phyloP scores from a whole-genome alignment of 2,797 vertebrate genomes.

The Ambastaia sidthimunki region DNA sequence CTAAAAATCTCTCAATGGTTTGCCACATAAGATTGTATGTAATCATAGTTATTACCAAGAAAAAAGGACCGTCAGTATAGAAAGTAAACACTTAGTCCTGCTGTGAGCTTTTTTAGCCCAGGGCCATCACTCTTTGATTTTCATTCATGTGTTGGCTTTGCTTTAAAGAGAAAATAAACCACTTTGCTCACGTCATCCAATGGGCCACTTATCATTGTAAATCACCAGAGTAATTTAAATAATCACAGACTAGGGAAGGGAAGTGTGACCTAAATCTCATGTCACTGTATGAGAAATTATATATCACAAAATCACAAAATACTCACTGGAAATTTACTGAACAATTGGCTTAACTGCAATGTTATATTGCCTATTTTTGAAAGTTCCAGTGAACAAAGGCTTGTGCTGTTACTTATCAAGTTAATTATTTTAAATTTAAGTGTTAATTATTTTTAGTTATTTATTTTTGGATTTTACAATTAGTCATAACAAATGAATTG shows the following conservation, averaged over 20 bases:
- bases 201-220: neutral
- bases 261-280: neutral
- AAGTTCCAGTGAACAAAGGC: too few relatives aligned
- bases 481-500: too few relatives aligned
- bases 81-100: constrained; percentile 13
- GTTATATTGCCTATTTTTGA: too few relatives aligned
- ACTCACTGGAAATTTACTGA: too few relatives aligned
- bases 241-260: neutral
- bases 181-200: neutral
- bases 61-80: constrained; percentile 4
- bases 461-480: too few relatives aligned
- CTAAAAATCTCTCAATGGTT: constrained; percentile 8
- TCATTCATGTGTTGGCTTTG: constrained; percentile 11
- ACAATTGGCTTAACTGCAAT: too few relatives aligned
- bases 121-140: constrained; percentile 18
- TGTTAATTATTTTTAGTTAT: too few relatives aligned
- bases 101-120: neutral
- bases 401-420: too few relatives aligned
- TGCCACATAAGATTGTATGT: constrained; percentile 15
- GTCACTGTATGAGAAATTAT: neutral
- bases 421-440: too few relatives aligned
- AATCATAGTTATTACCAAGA: constrained; percentile 19
- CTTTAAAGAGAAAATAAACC: constrained; percentile 10
- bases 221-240: neutral
- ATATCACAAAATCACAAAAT: neutral